Percentiles rank a stretch among this genome's conserved stretches.
Conservation (phyloP, 2,797 vertebrate genomes). For the Hyperoplus immaculatus region DNA sequence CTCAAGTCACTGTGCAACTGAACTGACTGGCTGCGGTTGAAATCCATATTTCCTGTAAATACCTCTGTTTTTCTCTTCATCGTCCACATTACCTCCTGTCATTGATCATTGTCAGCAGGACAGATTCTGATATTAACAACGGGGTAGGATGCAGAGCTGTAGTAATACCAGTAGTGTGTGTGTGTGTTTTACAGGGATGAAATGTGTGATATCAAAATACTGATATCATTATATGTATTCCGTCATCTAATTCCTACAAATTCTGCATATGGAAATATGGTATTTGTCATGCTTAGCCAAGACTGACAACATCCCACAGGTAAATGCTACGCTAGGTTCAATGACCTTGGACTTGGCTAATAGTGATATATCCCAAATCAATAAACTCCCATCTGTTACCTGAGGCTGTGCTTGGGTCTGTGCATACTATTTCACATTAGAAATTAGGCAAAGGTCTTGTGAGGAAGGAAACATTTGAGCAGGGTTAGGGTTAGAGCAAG, state of each 20-base stretch:
- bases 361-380: constrained; percentile 56
- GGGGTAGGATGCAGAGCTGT: constrained; percentile 9
- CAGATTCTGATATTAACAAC: constrained; percentile 42
- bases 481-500: neutral
- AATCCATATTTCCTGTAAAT: constrained; percentile 68
- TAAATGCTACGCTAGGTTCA: constrained; percentile 19
- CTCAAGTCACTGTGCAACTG: constrained; percentile 35
- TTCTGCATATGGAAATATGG: neutral
- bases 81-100: constrained; percentile 28
- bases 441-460: constrained; percentile 17
- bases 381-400: constrained; percentile 58
- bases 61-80: constrained; percentile 62
- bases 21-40: constrained; percentile 49
- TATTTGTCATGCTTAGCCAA: constrained; percentile 35
- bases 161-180: constrained; percentile 17
- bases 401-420: constrained; percentile 28
- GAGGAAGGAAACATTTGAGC: constrained; percentile 2
- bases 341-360: constrained; percentile 56
- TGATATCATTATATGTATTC: neutral
- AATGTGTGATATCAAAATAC: constrained; percentile 4
- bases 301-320: constrained; percentile 41
- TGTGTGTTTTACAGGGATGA: constrained; percentile 2
- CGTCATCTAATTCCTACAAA: constrained; percentile 18
- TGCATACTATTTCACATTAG: neutral
- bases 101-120: constrained; percentile 68